A percentile compares a stretch with the other conserved stretches of the same genome.
These are phyloP conservation scores for Drosophila prosaltans DNA, from an alignment of 1,140 invertebrate species.

Conservation along the genomic window DNA sequence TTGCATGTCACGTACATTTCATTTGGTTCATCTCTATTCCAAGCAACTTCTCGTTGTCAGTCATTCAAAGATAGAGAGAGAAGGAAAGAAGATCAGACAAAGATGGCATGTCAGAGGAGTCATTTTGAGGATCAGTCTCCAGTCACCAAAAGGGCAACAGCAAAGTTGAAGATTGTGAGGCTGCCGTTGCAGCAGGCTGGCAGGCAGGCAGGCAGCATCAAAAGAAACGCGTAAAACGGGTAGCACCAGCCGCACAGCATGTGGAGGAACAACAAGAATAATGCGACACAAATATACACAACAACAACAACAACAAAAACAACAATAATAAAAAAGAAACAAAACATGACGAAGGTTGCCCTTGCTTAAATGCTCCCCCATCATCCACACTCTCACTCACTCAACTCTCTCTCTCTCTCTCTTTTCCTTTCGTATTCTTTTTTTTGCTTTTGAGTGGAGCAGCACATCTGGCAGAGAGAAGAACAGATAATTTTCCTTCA, in stretches of 20 bases:
- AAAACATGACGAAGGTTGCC: conserved; percentile 11
- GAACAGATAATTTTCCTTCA: conserved; percentile 2
- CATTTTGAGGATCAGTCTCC: conserved; percentile 64
- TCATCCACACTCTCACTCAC: conserved; percentile 25
- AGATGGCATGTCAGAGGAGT: conserved; percentile 8
- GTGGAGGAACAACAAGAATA: conserved; percentile 35
- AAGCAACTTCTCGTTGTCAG: neutral
- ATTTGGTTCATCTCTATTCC: neutral
- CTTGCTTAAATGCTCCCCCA: conserved; percentile 19
- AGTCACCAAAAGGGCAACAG: conserved; percentile 56
- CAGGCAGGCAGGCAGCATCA: conserved; percentile 31
- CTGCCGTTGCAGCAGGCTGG: no score
- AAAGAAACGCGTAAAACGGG: conserved; percentile 78
- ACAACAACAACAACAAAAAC: conserved; percentile 9
- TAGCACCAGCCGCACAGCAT: conserved; percentile 52
- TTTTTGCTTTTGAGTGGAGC: conserved; percentile 1
- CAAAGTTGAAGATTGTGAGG: conserved; percentile 12
- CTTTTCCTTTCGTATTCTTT: conserved; percentile 14
- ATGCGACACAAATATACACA: conserved; percentile 44
- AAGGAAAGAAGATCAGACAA: conserved; percentile 9
- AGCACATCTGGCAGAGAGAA: neutral
- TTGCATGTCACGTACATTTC: no score
- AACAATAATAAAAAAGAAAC: neutral
- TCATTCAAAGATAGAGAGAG: conserved; percentile 23
- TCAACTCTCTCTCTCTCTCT: conserved; percentile 23